phyloP scores from a whole-genome alignment of 2,888 invertebrate species.

The Pemphredon lugubris region DNA sequence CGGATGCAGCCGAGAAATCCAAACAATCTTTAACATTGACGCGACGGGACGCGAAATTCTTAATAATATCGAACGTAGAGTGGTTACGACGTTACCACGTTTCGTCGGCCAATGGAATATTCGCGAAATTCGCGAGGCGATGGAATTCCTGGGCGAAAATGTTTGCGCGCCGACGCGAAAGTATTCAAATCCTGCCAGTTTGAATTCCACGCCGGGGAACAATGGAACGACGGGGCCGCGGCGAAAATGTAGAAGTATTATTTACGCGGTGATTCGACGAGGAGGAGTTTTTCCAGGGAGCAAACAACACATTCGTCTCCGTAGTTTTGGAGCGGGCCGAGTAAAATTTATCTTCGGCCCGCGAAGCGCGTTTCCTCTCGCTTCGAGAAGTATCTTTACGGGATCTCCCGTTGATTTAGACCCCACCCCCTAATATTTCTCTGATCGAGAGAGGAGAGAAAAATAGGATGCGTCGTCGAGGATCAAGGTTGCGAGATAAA shows the following conservation, averaged over 20 bases:
- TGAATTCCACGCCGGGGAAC: not conserved
- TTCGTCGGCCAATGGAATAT: no score
- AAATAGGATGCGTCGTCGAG: no score
- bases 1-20: no score
- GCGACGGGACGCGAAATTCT: no score
- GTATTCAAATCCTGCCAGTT: constrained; percentile 1
- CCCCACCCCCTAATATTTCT: no score
- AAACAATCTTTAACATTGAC: no score
- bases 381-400: not conserved
- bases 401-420: constrained; percentile 21
- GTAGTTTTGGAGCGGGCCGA: constrained; percentile 17
- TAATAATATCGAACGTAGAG: no score
- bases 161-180: not conserved
- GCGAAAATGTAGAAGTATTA: constrained; percentile 35
- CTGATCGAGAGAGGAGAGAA: no score
- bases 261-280: constrained; percentile 34
- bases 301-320: constrained; percentile 52
- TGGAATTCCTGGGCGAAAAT: not conserved
- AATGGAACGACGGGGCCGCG: not conserved
- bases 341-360: constrained; percentile 34
- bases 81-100: no score
- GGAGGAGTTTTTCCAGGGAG: not conserved
- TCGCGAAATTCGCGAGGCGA: no score
- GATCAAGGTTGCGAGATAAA: no score
- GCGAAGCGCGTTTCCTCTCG: constrained; percentile 3